phyloP scores from a whole-genome alignment of 1,140 invertebrate species.

The Brachionus koreanus region DNA sequence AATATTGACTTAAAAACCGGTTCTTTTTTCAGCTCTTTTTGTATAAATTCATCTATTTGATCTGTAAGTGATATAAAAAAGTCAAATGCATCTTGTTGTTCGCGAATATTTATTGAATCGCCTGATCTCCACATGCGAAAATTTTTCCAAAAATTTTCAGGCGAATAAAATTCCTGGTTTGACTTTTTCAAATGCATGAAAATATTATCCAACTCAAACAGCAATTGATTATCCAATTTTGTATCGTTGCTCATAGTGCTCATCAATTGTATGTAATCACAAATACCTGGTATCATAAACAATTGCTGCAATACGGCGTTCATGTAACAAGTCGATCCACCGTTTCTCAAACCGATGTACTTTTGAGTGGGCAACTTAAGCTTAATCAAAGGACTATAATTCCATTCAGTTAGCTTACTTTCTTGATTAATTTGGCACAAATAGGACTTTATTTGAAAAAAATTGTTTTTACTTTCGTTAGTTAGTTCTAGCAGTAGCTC shows the following conservation, averaged over 20 bases:
- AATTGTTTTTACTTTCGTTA: conserved; percentile 53
- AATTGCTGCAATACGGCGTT: conserved; percentile 92
- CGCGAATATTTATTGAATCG: conserved; percentile 87
- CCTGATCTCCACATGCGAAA: conserved; percentile 69
- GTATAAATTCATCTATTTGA: conserved; percentile 85
- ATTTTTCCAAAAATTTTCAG: conserved; percentile 90
- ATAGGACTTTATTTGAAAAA: conserved; percentile 54
- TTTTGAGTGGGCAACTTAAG: conserved; percentile 45
- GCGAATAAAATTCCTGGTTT: conserved; percentile 95
- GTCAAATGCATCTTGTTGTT: conserved; percentile 97
- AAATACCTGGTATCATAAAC: conserved; percentile 56
- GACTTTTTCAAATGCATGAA: conserved; percentile 93
- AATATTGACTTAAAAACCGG: conserved; percentile 74
- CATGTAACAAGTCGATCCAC: conserved; percentile 97
- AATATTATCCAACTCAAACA: conserved; percentile 94
- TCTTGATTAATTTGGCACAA: conserved; percentile 61
- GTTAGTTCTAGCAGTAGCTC: conserved; percentile 60
- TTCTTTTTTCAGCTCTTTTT: not conserved
- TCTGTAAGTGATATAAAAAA: conserved; percentile 99
- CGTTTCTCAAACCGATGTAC: conserved; percentile 59
- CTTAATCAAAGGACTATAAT: conserved; percentile 48
- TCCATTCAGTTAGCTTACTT: conserved; percentile 60
- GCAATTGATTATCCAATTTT: conserved; percentile 58
- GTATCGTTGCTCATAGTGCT: conserved; percentile 47
- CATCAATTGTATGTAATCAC: conserved; percentile 50